phyloP scores from a whole-genome alignment of 2,113 vertebrate genomes.

The Plecturocebus donacophilus region DNA sequence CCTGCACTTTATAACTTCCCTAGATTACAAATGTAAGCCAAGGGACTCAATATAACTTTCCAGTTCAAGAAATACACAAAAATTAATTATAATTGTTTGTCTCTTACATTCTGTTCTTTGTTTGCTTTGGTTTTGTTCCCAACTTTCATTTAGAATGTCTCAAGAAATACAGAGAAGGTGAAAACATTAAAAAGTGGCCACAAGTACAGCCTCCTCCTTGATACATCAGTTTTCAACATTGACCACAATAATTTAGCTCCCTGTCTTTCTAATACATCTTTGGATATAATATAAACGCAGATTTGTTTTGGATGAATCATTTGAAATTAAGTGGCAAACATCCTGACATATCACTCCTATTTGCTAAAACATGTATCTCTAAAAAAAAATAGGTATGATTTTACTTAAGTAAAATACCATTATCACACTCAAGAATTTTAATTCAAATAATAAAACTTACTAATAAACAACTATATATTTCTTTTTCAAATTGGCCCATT shows the following conservation, averaged over 20 bases:
- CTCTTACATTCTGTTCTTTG: neutral
- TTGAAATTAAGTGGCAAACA: neutral
- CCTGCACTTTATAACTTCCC: neutral
- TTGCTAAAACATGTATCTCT: neutral
- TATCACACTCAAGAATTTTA: neutral
- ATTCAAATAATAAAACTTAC: neutral
- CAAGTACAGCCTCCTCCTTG: neutral
- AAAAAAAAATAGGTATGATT: neutral
- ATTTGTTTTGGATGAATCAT: neutral
- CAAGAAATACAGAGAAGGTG: neutral
- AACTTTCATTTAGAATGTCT: constrained; percentile 36
- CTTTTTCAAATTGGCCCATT: neutral
- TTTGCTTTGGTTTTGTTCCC: neutral
- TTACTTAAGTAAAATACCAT: neutral
- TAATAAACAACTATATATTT: neutral
- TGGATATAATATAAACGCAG: neutral
- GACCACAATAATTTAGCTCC: neutral
- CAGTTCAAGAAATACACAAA: neutral
- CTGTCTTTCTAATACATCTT: neutral
- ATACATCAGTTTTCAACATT: neutral
- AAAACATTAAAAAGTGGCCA: neutral
- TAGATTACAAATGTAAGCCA: neutral
- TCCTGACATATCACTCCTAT: neutral
- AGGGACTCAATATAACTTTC: neutral
- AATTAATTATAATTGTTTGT: neutral